Conservation (phyloP, 2,888 invertebrate species). For the Sycophila texana region DNA sequence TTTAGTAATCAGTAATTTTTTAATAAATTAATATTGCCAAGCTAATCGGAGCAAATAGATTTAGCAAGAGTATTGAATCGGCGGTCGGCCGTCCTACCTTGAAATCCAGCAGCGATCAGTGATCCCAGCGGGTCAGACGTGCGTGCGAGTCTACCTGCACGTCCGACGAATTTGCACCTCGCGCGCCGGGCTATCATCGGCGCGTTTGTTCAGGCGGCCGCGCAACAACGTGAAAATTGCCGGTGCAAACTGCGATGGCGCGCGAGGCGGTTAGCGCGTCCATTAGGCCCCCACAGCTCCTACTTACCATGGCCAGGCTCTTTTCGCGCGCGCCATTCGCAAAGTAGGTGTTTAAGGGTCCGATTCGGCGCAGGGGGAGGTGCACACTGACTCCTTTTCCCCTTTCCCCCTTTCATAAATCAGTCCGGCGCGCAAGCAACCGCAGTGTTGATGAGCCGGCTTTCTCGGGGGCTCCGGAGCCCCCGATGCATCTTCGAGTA, state of each 20-base stretch:
- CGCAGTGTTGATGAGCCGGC: slow-evolving; percentile 5
- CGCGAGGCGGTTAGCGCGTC: slow-evolving; percentile 16
- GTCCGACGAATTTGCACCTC: slow-evolving; percentile 33
- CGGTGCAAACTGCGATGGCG: slow-evolving; percentile 59
- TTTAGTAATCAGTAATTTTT: too few species aligned
- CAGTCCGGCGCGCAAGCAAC: background rate
- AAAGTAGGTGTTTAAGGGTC: slow-evolving; percentile 52
- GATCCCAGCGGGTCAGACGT: too few species aligned
- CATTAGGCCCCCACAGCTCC: slow-evolving; percentile 31
- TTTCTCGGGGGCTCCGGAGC: too few species aligned
- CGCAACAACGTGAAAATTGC: slow-evolving; percentile 73
- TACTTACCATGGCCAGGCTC: slow-evolving; percentile 57
- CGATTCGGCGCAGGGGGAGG: slow-evolving; percentile 19
- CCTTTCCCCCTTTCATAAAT: slow-evolving; percentile 17
- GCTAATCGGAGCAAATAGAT: too few species aligned
- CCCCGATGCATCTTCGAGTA: background rate
- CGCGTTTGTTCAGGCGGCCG: slow-evolving; percentile 70
- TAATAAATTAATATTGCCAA: too few species aligned
- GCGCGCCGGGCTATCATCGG: slow-evolving; percentile 66
- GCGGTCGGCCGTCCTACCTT: slow-evolving; percentile 30
- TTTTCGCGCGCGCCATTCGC: slow-evolving; percentile 51
- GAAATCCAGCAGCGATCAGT: slow-evolving; percentile 36
- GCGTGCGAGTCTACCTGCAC: background rate
- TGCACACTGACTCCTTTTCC: background rate
- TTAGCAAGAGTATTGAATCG: background rate